Conservation (phyloP, 2,888 invertebrate species). For the Netelia inedita region DNA sequence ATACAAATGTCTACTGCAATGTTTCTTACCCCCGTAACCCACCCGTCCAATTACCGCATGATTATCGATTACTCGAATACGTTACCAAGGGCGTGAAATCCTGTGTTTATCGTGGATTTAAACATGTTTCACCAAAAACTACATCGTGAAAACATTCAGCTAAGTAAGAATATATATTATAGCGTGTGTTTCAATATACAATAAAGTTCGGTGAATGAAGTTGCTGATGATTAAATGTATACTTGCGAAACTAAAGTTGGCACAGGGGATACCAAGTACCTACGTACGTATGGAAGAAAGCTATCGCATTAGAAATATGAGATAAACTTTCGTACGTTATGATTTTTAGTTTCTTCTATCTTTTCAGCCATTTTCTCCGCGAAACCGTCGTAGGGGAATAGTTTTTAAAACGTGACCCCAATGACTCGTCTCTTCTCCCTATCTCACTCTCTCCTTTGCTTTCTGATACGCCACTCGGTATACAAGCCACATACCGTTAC, state of each 20-base stretch:
- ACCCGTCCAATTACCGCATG: not conserved
- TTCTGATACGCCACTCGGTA: conserved; percentile 1
- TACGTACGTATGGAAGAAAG: conserved; percentile 1
- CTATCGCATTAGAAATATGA: conserved; percentile 24
- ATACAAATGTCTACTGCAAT: not conserved
- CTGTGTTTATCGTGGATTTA: not conserved
- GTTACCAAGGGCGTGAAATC: not conserved
- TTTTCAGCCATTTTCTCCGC: not conserved
- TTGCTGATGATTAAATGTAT: conserved; percentile 1
- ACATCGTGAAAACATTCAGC: conserved; percentile 4
- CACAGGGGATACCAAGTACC: conserved; percentile 21
- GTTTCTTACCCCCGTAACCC: not conserved
- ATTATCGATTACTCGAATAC: not conserved
- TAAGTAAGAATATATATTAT: conserved; percentile 1
- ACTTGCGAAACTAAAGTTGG: conserved; percentile 31
- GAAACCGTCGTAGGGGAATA: not conserved
- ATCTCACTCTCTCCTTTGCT: conserved; percentile 11
- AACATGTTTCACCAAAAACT: not conserved
- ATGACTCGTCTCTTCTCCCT: conserved; percentile 11
- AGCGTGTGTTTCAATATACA: not conserved
- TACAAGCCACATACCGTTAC: conserved; percentile 3
- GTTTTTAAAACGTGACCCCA: conserved; percentile 55
- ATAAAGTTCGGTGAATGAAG: conserved; percentile 14
- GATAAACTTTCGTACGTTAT: conserved; percentile 40
- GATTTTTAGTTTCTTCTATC: conserved; percentile 9